These are phyloP conservation scores for Pimephales promelas DNA, from an alignment of 2,113 vertebrate species.

Conservation along the genomic window DNA sequence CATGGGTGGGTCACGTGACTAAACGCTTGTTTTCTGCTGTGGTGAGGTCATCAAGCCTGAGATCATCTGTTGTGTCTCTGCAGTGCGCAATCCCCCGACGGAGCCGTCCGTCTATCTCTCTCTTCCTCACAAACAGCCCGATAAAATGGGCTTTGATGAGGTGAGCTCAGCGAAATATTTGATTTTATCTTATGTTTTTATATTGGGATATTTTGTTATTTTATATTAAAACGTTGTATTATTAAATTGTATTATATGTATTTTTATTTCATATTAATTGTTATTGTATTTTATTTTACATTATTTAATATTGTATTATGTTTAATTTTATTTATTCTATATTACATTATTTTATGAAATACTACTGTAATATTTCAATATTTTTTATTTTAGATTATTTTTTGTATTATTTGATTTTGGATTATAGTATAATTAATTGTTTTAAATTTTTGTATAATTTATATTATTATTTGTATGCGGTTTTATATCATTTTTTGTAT, in stretches of 20 bases:
- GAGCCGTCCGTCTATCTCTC: constrained; percentile 79
- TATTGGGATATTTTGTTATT: not conserved
- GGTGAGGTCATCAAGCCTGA: not conserved
- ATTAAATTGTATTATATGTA: not conserved
- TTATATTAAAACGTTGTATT: not conserved
- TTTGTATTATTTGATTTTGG: no score
- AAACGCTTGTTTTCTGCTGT: not conserved
- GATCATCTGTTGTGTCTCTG: not conserved
- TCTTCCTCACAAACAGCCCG: constrained; percentile 69
- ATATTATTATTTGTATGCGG: no score
- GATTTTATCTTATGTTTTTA: not conserved
- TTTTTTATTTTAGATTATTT: no score
- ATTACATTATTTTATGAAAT: no score
- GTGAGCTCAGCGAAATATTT: constrained; percentile 70
- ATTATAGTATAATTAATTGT: no score
- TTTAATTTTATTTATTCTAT: no score
- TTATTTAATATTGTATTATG: no score
- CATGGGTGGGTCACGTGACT: constrained; percentile 80
- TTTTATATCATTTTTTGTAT: no score
- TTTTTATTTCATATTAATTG: no score
- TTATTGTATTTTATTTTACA: no score
- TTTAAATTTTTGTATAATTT: no score
- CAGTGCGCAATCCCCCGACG: constrained; percentile 79
- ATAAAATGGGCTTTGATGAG: constrained; percentile 91
- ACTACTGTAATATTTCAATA: no score